Evolutionary conservation across 2,113 vertebrate genomes (phyloP).

Genomic region (Neomonachus schauinslandi): DNA sequence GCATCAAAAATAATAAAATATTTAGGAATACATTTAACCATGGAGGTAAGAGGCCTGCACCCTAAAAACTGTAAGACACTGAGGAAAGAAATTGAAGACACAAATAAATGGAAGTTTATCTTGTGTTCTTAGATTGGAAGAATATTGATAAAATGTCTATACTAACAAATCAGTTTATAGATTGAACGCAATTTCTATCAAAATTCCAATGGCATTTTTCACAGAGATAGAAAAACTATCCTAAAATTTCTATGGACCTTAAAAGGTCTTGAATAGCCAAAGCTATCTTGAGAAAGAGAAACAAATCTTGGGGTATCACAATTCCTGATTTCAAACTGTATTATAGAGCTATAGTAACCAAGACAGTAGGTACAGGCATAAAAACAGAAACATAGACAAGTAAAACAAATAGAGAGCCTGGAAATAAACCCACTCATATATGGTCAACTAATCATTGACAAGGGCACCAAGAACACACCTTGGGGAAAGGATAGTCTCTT

Average conservation of each 20-base stretch:
- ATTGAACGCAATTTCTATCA: neutral
- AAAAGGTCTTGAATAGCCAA: neutral
- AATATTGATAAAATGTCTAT: neutral
- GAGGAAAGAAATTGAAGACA: neutral
- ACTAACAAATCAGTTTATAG: neutral
- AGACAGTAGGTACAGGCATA: neutral
- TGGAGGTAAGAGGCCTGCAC: neutral
- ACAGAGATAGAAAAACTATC: neutral
- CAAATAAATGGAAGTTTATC: neutral
- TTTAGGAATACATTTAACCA: neutral
- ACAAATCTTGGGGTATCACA: neutral
- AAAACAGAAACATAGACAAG: neutral
- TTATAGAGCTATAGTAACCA: neutral
- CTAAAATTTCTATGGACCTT: neutral
- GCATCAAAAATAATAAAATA: neutral
- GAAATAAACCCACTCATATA: neutral
- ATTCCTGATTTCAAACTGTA: neutral
- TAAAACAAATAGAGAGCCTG: neutral
- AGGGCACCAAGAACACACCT: neutral
- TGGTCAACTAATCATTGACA: neutral
- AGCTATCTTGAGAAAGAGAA: neutral
- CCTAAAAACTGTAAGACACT: neutral
- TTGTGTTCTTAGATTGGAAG: neutral
- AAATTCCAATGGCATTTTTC: neutral
- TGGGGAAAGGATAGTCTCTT: neutral